Base-by-base conservation (phyloP, 2,113 vertebrate species). In the Muntiacus reevesi region DNA sequence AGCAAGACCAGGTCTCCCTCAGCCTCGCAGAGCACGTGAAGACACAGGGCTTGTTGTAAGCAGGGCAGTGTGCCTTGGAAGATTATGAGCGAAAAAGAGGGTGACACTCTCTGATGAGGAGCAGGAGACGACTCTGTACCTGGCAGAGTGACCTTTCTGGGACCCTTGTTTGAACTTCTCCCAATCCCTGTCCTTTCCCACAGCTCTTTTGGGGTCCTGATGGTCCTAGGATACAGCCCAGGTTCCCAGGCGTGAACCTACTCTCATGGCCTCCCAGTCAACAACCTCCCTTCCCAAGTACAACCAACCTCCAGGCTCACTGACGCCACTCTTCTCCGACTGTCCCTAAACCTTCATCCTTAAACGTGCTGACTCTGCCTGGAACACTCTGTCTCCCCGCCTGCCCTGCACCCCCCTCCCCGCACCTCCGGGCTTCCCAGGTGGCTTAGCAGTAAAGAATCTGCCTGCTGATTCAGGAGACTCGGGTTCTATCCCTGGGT, bases 21-120 rank as follows among this genome's bases (percentile, higher is more conserved):
- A 6, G 43, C 91, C 25, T 43, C 8, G 2, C 0, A 1, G 33
- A 23, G 50, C 78, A 45, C 0, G 0, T 10, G 85, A 79, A 19
- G 43, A 71, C 5, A 10, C 8, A 0, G 50, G 27, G 15, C 40
- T 55, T 12, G 57, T 28, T 67, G 52, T 19, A 33, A 52, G 30
- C 14, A 2, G 0, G 2, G 19, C 7, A 27, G 12, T 14, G 2
- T 2, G 9, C 40, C 25, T 11, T 23, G 36, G 19, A 43, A 45
- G n/a, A 19, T 23, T 45, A 28, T 52, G 45, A 91, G 30, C 45
- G 21, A 62, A 43, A 71, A 36, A 82, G n/a, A 2, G 3, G n/a
- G 47, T 15, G 12, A 36, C 30, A 28, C 27, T 43, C 45, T 25
- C n/a, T 17, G 14, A 47, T 3, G 12, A 28, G 5, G 10, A 81